Evolutionary conservation across 2,113 vertebrate species (phyloP), one percentile per base, ranked within the genome.

Genomic region (Anthoscopus minutus): DNA sequence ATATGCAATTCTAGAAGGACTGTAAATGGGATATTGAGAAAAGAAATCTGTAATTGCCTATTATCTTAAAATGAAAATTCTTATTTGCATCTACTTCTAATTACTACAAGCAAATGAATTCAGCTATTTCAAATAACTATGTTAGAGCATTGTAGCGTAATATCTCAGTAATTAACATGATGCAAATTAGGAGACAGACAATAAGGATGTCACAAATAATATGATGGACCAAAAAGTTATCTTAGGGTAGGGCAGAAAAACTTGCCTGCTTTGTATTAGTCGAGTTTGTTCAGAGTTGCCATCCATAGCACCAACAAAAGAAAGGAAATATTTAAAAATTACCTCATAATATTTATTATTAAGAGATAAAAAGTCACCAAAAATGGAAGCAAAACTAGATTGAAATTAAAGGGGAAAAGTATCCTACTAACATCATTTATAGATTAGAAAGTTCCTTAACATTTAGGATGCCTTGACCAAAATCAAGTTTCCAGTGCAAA

Each of bases 81-180:
- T 56, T 94, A 78, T 94, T 96, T 96, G n/a, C 25, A 66, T 38
- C 64, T 88, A 38, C 51, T 88, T 92, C 56, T 95, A 90, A 93
- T 94, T 90, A 64, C 47, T 94, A 81, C 20, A 83, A 90, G 76
- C 30, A 95, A 94, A 96, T 37, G 48, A 83, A 78, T 83, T 88
- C 79, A 86, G 25, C 56, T 92, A 86, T 88, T 94, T 92, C 51
- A 78, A 81, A 78, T 64, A 67, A 31, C 40, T 78, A 13, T 71
- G 64, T 88, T 86, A 93, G 30, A 83, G 57, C 48, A 71, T 17
- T 92, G 82, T 83, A 66, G 38, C 42, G 0, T 45, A 88, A 78
- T 92, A 94, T 74, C 38, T 86, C 71, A 81, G 54, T 88, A 92
- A 93, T 81, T 96, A 94, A 83, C 45, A 69, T 60, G 71, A 89